phyloP scores from a whole-genome alignment of 1,140 invertebrate genomes.

The Cataglyphis hispanica region DNA sequence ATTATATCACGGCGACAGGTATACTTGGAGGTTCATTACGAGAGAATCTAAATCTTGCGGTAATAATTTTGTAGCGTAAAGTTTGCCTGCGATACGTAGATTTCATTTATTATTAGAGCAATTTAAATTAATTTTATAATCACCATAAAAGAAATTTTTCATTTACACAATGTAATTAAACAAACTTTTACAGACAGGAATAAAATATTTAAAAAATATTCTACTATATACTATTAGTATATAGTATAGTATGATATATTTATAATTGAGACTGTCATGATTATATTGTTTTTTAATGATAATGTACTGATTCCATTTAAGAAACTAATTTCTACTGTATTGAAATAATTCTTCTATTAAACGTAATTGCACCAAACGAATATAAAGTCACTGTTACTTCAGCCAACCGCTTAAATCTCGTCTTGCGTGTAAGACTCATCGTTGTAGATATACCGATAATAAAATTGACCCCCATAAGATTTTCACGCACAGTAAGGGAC shows the following conservation, averaged over 20 bases:
- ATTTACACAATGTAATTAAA: too few relatives aligned
- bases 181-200: too few relatives aligned
- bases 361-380: not conserved
- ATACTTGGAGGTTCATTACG: not conserved
- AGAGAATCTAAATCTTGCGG: conserved; percentile 7
- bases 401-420: conserved; percentile 6
- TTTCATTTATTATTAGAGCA: not conserved
- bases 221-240: too few relatives aligned
- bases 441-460: conserved; percentile 3
- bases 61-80: not conserved
- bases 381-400: not conserved
- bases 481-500: conserved; percentile 46
- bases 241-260: too few relatives aligned
- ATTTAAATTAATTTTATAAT: too few relatives aligned
- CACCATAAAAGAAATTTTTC: too few relatives aligned
- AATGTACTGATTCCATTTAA: too few relatives aligned
- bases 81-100: not conserved
- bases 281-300: too few relatives aligned
- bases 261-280: too few relatives aligned
- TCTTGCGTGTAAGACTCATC: not conserved
- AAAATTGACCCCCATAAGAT: conserved; percentile 41
- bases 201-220: too few relatives aligned
- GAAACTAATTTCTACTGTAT: too few relatives aligned
- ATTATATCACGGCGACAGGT: not conserved
- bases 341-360: too few relatives aligned